Evolutionary conservation across 2,797 vertebrate species (phyloP).

Genomic region (Phyllotis vaccarum): DNA sequence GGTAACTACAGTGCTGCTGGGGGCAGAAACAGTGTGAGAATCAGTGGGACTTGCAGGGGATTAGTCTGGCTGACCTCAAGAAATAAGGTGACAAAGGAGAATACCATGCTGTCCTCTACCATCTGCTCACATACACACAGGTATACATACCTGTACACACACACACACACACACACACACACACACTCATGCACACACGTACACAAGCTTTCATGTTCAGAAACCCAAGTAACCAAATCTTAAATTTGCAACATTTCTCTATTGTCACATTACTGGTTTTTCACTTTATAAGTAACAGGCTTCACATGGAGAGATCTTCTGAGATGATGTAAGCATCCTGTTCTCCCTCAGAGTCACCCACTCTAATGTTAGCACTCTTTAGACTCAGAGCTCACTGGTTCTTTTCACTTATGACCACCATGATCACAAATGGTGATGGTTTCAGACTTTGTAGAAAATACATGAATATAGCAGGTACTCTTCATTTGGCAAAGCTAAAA

Average conservation of each 20-base stretch:
- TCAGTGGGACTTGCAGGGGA: neutral
- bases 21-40: neutral
- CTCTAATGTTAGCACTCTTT: neutral
- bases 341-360: neutral
- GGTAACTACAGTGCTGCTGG: neutral
- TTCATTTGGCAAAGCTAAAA: constrained; percentile 28
- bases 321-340: constrained; percentile 3
- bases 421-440: neutral
- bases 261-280: neutral
- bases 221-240: constrained; percentile 31
- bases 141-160: neutral
- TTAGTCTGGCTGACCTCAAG: neutral
- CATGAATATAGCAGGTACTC: neutral
- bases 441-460: neutral
- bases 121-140: neutral
- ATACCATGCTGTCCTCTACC: neutral
- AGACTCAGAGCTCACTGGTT: neutral
- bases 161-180: neutral
- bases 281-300: neutral
- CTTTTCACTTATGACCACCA: constrained; percentile 29
- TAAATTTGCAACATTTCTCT: constrained; percentile 45
- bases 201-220: neutral
- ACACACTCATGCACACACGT: neutral
- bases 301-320: neutral
- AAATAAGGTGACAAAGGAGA: neutral